phyloP scores from a whole-genome alignment of 2,888 invertebrate genomes.

The Amaurobius ferox region DNA sequence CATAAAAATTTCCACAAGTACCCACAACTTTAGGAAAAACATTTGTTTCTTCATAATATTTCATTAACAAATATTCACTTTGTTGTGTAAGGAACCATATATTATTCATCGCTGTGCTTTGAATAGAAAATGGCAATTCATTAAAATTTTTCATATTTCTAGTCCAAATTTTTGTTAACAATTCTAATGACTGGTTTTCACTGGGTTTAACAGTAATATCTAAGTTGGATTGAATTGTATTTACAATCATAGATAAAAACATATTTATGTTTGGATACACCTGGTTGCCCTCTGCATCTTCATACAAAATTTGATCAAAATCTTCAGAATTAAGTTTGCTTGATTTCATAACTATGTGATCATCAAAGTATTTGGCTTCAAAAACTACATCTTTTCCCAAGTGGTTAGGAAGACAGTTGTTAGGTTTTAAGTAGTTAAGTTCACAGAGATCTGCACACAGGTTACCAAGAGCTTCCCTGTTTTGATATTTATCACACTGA shows the following conservation, averaged over 20 bases:
- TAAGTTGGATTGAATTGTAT: slow-evolving; percentile 50
- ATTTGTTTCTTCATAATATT: slow-evolving; percentile 81
- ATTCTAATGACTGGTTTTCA: slow-evolving; percentile 18
- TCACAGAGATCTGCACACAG: slow-evolving; percentile 83
- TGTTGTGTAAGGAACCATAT: slow-evolving; percentile 83
- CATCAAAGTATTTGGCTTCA: slow-evolving; percentile 81
- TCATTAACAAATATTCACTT: slow-evolving; percentile 83
- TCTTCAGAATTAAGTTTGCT: slow-evolving; percentile 58
- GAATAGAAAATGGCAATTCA: slow-evolving; percentile 24
- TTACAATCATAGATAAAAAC: slow-evolving; percentile 70
- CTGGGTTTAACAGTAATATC: slow-evolving; percentile 18
- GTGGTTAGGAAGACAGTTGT: slow-evolving; percentile 82
- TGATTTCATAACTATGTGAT: slow-evolving; percentile 82
- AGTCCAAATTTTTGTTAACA: slow-evolving; percentile 66
- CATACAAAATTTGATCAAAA: slow-evolving; percentile 69
- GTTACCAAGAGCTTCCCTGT: slow-evolving; percentile 81
- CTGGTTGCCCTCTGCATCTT: slow-evolving; percentile 44
- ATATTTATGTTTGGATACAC: slow-evolving; percentile 53
- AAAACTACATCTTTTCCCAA: slow-evolving; percentile 82
- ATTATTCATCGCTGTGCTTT: slow-evolving; percentile 80
- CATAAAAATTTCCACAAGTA: slow-evolving; percentile 84
- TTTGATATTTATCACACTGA: slow-evolving; percentile 81
- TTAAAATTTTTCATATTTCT: slow-evolving; percentile 49
- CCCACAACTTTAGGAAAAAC: slow-evolving; percentile 83
- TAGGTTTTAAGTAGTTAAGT: slow-evolving; percentile 80